phyloP scores from a whole-genome alignment of 1,140 invertebrate genomes.

The Leucophenga varia region DNA sequence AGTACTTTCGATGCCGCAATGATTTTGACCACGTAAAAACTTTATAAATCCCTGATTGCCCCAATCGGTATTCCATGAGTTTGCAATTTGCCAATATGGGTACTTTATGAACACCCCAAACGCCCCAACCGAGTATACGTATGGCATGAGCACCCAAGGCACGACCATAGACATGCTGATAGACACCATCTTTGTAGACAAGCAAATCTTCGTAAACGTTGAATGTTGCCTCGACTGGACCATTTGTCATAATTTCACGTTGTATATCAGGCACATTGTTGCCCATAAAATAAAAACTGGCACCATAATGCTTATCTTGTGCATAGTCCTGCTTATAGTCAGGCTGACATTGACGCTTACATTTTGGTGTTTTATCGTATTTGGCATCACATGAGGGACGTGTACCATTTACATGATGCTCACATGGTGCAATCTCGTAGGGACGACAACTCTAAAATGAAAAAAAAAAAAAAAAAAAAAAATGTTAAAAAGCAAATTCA shows the following conservation, averaged over 20 bases:
- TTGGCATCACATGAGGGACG: conserved; percentile 69
- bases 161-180: conserved; percentile 75
- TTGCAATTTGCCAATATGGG: conserved; percentile 90
- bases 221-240: conserved; percentile 89
- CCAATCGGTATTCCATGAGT: conserved; percentile 93
- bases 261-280: conserved; percentile 72
- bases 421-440: conserved; percentile 82
- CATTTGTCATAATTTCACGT: conserved; percentile 82
- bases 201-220: conserved; percentile 88
- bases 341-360: conserved; percentile 69
- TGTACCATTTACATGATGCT: conserved; percentile 83
- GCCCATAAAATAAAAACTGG: conserved; percentile 70
- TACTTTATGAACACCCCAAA: conserved; percentile 65
- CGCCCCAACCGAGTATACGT: conserved; percentile 86
- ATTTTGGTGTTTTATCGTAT: conserved; percentile 73
- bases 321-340: conserved; percentile 71
- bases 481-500: no score
- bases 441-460: conserved; percentile 75
- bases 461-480: background rate
- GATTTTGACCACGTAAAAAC: conserved; percentile 81
- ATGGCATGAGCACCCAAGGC: conserved; percentile 87
- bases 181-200: conserved; percentile 84
- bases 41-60: conserved; percentile 85
- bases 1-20: conserved; percentile 83
- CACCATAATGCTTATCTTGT: conserved; percentile 78